Evolutionary conservation across 2,797 vertebrate genomes (phyloP).

Genomic region (Neosilurus hyrtlii): DNA sequence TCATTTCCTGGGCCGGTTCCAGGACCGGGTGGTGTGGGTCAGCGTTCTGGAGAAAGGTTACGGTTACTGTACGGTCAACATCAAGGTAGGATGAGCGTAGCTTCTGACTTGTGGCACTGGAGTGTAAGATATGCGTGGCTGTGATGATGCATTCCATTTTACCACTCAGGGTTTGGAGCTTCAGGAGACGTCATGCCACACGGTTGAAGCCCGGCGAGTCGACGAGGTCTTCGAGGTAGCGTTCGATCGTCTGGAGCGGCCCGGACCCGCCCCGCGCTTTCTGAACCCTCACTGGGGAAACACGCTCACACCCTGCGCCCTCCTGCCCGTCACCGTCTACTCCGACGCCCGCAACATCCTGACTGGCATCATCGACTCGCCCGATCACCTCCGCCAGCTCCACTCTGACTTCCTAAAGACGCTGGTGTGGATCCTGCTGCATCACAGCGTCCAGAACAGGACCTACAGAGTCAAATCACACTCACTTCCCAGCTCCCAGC

Average conservation of each 20-base stretch:
- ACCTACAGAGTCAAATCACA: conserved; percentile 66
- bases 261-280: conserved; percentile 69
- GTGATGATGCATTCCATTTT: background rate
- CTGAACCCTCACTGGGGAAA: conserved; percentile 90
- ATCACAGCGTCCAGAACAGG: conserved; percentile 79
- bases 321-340: conserved; percentile 84
- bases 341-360: conserved; percentile 91
- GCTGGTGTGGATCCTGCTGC: conserved; percentile 89
- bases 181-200: conserved; percentile 96
- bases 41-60: conserved; percentile 92
- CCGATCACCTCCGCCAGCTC: conserved; percentile 88
- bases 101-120: too few species aligned
- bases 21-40: conserved; percentile 94
- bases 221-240: conserved; percentile 93
- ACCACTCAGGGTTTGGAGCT: conserved; percentile 87
- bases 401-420: conserved; percentile 91
- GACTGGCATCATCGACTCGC: conserved; percentile 94
- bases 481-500: conserved; percentile 68
- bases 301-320: conserved; percentile 84
- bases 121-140: too few species aligned
- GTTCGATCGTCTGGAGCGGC: conserved; percentile 80
- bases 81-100: conserved; percentile 80
- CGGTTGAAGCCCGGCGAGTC: conserved; percentile 89
- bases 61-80: conserved; percentile 90
- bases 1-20: conserved; percentile 94